Conservation (phyloP, 2,797 vertebrate genomes). For the Odontamblyopus lacepedii region DNA sequence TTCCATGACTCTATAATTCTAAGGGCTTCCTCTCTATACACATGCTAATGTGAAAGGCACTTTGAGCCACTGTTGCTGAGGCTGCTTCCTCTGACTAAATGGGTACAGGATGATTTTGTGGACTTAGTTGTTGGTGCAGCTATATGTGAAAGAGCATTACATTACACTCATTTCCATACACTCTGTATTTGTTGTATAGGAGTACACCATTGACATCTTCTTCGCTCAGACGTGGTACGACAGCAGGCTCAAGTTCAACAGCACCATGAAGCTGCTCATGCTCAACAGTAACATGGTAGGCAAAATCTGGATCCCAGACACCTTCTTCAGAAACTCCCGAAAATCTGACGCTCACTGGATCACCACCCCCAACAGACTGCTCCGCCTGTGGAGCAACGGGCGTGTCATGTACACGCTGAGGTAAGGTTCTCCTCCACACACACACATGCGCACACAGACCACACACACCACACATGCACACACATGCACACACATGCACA, state of each 20-base stretch:
- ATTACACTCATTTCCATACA: neutral
- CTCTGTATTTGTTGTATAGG: constrained; percentile 54
- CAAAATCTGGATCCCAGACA: constrained; percentile 98
- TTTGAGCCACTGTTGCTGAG: no score
- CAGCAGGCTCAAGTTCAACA: constrained; percentile 93
- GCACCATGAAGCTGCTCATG: constrained; percentile 93
- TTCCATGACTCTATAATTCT: no score
- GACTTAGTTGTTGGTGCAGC: no score
- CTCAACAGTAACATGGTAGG: constrained; percentile 98
- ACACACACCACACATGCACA: no score
- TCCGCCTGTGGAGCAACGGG: constrained; percentile 92
- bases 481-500: no score
- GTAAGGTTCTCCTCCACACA: constrained; percentile 58
- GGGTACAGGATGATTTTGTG: no score
- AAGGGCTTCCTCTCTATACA: no score
- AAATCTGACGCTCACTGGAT: constrained; percentile 98
- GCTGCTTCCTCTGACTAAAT: no score
- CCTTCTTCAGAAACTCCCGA: constrained; percentile 95
- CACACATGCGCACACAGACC: no score
- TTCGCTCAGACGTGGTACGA: constrained; percentile 98
- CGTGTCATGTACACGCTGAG: constrained; percentile 92
- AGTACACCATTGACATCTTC: constrained; percentile 97
- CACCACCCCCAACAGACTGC: constrained; percentile 93
- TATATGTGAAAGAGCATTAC: no score
- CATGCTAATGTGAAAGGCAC: no score